Evolutionary conservation across 2,797 vertebrate species (phyloP), one percentile per base, ranked within the genome.

Genomic region (Pterois miles): DNA sequence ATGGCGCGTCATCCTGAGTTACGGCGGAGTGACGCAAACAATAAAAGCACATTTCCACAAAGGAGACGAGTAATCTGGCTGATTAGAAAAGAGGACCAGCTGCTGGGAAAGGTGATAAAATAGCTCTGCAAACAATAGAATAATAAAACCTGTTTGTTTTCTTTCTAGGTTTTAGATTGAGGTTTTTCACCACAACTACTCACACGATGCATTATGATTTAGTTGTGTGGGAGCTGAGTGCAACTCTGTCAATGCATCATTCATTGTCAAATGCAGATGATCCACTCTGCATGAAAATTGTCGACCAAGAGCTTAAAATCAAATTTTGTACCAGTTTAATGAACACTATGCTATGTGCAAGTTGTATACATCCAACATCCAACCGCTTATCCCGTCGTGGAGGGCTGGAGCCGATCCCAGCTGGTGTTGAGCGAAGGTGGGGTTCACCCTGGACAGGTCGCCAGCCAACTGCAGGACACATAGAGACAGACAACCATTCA

Each of bases 271-370:
- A 65, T 33, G 53, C 3, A 50, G 59, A 65, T 13, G 46, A 67
- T 65, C 1, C n/a, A 29, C 4, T 52, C 22, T 71, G 40, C 2
- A 22, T 16, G 11, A 65, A 5, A 60, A 31, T 40, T 29, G 52
- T 57, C 46, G 14, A 14, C 1, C 40, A 2, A 6, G 14, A 2
- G 8, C 27, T 48, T 33, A 7, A 62, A 50, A 4, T 53, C 16
- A 29, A 8, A 7, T 46, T 56, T 56, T 57, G 16, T 9, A 38
- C 4, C 22, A 50, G 11, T 29, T 50, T 12, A 25, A 63, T 5
- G 9, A 0, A 1, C 20, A 8, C 29, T 3, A 1, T 38, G 10
- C n/a, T n/a, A n/a, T n/a, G n/a, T n/a, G n/a, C n/a, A n/a, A n/a
- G n/a, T n/a, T n/a, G n/a, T n/a, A n/a, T n/a, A n/a, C n/a, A n/a